A percentile compares a stretch with the other conserved stretches of the same genome.
phyloP scores from a whole-genome alignment of 2,113 vertebrate genomes.

The Gopherus evgoodei region DNA sequence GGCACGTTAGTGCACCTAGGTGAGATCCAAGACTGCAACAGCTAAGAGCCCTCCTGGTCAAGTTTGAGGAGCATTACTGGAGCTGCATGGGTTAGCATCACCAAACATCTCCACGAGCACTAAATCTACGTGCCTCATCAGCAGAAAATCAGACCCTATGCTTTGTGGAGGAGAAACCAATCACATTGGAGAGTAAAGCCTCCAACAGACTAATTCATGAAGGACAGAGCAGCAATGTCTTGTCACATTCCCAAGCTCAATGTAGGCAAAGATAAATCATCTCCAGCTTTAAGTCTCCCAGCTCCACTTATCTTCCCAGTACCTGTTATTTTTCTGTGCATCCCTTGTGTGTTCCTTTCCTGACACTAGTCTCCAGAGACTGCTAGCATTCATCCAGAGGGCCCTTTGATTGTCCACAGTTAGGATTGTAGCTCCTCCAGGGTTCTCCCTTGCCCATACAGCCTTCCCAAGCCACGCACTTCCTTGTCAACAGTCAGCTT shows the following conservation, averaged over 20 bases:
- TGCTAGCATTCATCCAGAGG: neutral
- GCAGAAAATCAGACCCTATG: neutral
- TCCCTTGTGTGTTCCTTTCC: neutral
- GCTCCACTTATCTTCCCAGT: neutral
- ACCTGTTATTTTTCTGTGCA: rapidly evolving
- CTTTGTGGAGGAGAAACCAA: neutral
- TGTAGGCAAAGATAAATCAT: neutral
- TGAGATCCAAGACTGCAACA: constrained; percentile 30
- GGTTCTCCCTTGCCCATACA: too few relatives aligned
- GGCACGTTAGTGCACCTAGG: neutral
- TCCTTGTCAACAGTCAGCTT: too few relatives aligned
- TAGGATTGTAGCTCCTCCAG: too few relatives aligned
- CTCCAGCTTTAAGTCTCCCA: neutral
- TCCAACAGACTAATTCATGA: neutral
- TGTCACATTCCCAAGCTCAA: neutral
- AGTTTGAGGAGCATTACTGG: neutral
- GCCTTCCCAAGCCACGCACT: too few relatives aligned
- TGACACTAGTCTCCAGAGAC: neutral
- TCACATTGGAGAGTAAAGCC: neutral
- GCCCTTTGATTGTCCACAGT: neutral
- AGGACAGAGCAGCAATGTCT: neutral
- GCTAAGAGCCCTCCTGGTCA: constrained; percentile 2
- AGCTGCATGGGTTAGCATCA: neutral
- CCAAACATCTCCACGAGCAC: neutral
- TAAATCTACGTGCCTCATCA: neutral